Percentiles rank a stretch among this genome's conserved stretches.
Conservation (phyloP, 2,888 invertebrate genomes). For the Chloromyia formosa region DNA sequence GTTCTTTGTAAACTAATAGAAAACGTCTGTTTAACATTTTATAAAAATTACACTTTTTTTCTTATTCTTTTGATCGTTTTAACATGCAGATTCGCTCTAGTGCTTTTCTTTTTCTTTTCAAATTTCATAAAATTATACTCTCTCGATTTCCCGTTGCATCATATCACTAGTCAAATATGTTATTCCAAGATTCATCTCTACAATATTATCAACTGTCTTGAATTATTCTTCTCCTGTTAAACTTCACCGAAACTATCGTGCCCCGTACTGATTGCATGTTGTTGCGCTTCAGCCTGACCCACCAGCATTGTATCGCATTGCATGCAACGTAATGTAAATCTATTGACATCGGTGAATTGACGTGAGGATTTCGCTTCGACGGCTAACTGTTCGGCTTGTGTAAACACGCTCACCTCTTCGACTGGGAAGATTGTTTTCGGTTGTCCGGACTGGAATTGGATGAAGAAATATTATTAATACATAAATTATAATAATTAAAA, state of each 20-base stretch:
- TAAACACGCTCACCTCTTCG: constrained; percentile 75
- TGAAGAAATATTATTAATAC: neutral
- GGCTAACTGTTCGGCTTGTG: constrained; percentile 85
- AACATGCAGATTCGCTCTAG: neutral
- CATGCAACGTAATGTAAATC: constrained; percentile 84
- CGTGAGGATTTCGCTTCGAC: constrained; percentile 87
- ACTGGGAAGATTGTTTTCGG: constrained; percentile 84
- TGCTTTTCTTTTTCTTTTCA: neutral
- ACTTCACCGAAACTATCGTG: constrained; percentile 85
- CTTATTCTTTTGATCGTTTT: neutral
- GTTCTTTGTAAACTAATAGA: neutral
- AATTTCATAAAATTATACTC: too few relatives aligned
- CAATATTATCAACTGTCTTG: too few relatives aligned
- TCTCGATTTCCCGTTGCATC: too few relatives aligned
- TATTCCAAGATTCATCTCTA: too few relatives aligned
- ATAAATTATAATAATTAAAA: neutral
- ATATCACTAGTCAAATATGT: too few relatives aligned
- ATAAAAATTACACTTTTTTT: neutral
- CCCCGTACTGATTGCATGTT: constrained; percentile 84
- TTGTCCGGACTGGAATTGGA: constrained; percentile 70
- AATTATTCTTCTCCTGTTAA: constrained; percentile 60
- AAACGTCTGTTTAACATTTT: neutral
- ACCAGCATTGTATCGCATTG: constrained; percentile 79
- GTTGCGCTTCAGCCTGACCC: constrained; percentile 84
- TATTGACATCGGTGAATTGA: constrained; percentile 90